phyloP scores from a whole-genome alignment of 1,140 invertebrate species.

The Luehdorfia chinensis region DNA sequence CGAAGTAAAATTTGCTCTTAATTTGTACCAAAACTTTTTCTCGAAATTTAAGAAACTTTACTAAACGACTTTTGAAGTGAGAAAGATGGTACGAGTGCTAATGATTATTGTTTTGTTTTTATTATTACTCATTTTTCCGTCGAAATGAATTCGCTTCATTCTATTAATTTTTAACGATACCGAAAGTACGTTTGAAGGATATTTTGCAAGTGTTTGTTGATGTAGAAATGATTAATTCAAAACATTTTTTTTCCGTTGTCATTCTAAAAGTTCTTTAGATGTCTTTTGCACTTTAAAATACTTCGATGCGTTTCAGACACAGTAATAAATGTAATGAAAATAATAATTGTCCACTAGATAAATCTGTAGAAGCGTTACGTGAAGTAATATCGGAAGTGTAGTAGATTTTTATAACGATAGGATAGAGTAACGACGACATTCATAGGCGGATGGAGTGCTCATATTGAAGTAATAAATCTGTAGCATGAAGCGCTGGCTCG shows the following conservation, averaged over 20 bases:
- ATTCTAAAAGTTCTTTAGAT: no score
- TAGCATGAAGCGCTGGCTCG: slow-evolving; percentile 48
- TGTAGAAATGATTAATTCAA: no score
- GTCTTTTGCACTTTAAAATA: no score
- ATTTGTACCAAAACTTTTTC: slow-evolving; percentile 74
- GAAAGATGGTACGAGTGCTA: slow-evolving; percentile 64
- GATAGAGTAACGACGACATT: slow-evolving; percentile 54
- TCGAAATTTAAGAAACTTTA: slow-evolving; percentile 67
- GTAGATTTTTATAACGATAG: slow-evolving; percentile 40
- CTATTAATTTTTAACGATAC: slow-evolving; percentile 1
- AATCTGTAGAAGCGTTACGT: no score
- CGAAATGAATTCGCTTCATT: slow-evolving; percentile 10
- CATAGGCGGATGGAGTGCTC: slow-evolving; percentile 55
- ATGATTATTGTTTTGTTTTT: slow-evolving; percentile 67
- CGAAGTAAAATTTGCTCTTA: slow-evolving; percentile 75
- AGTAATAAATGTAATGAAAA: no score
- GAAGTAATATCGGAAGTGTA: no score
- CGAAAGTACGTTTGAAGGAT: neutral
- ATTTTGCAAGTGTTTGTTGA: no score
- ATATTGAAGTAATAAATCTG: slow-evolving; percentile 74
- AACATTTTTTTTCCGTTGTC: no score
- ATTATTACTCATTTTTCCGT: slow-evolving; percentile 26
- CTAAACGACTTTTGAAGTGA: slow-evolving; percentile 70
- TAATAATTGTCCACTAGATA: no score
- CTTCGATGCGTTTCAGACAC: no score